Evolutionary conservation across 2,113 vertebrate genomes (phyloP).

Genomic region (Probosciger aterrimus): DNA sequence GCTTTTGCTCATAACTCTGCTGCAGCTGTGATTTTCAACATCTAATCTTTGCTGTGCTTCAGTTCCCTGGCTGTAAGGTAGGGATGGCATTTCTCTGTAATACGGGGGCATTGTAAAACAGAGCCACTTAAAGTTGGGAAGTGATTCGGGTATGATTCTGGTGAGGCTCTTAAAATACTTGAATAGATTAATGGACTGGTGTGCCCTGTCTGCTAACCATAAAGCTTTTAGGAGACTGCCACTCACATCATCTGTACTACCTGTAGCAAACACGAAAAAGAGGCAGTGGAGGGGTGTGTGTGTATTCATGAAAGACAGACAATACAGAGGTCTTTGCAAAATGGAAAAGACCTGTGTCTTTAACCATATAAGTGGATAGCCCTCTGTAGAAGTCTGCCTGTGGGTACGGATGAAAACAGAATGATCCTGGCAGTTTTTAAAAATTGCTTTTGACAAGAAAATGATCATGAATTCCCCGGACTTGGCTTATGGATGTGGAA

Average conservation of each 20-base stretch:
- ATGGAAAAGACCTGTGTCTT: neutral
- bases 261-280: neutral
- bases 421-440: neutral
- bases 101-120: neutral
- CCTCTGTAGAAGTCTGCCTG: neutral
- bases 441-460: neutral
- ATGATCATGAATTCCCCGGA: neutral
- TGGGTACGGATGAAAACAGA: neutral
- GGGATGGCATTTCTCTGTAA: neutral
- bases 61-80: neutral
- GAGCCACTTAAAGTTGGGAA: neutral
- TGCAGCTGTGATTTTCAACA: neutral
- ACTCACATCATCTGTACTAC: neutral
- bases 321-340: neutral
- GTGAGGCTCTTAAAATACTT: neutral
- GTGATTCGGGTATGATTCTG: neutral
- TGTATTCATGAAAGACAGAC: neutral
- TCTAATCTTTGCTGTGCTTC: neutral
- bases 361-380: neutral
- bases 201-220: neutral
- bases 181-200: neutral
- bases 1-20: neutral
- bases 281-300: neutral
- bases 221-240: neutral
- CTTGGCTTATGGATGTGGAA: neutral